phyloP scores from a whole-genome alignment of 2,888 invertebrate genomes.

The Eilema sororculum region DNA sequence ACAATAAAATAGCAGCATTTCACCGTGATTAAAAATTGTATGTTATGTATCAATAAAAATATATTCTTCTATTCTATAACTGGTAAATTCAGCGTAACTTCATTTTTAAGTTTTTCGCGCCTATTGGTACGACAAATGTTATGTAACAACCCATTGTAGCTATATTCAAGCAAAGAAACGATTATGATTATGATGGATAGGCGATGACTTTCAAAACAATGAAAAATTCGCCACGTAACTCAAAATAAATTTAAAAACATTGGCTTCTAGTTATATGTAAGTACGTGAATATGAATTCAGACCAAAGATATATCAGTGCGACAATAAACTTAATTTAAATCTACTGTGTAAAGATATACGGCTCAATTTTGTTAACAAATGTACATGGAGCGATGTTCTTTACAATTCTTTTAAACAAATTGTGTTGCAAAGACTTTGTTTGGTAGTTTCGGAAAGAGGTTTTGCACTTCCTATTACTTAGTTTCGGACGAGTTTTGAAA shows the following conservation, averaged over 20 bases:
- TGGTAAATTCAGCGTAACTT: no score
- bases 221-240: slow-evolving; percentile 26
- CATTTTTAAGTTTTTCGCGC: no score
- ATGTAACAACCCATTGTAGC: no score
- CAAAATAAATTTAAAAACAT: slow-evolving; percentile 35
- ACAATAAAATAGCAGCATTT: no score
- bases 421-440: slow-evolving; percentile 67
- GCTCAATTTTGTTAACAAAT: slow-evolving; percentile 34
- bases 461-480: slow-evolving; percentile 51
- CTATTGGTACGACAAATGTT: no score
- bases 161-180: no score
- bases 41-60: no score
- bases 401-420: slow-evolving; percentile 68
- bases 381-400: slow-evolving; percentile 50
- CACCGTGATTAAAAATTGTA: no score
- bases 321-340: slow-evolving; percentile 34
- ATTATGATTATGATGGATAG: no score
- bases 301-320: slow-evolving; percentile 40
- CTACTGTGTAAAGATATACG: slow-evolving; percentile 33
- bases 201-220: slow-evolving; percentile 11
- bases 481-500: slow-evolving; percentile 49
- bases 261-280: slow-evolving; percentile 41
- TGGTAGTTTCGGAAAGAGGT: slow-evolving; percentile 58
- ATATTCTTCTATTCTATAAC: no score
- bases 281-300: slow-evolving; percentile 33